Evolutionary conservation across 2,888 invertebrate genomes (phyloP).

Genomic region (Melikaiella ostensackeni): DNA sequence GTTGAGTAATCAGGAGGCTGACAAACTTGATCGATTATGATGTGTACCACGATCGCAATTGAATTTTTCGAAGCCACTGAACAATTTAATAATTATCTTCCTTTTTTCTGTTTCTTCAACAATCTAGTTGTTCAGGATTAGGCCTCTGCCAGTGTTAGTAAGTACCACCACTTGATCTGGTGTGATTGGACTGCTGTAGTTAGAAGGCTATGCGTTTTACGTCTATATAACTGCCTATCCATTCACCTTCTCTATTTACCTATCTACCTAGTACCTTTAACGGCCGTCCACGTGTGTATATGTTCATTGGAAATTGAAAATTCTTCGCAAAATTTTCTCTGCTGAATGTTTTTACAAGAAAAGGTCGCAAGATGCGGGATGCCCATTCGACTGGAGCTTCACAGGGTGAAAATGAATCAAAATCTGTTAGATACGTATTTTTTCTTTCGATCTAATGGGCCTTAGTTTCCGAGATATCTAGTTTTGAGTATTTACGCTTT

Average conservation of each 20-base stretch:
- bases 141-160: constrained; percentile 98
- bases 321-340: constrained; percentile 10
- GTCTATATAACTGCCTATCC: constrained; percentile 48
- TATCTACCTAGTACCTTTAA: constrained; percentile 6
- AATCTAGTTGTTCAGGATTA: constrained; percentile 98
- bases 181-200: constrained; percentile 78
- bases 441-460: no score
- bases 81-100: constrained; percentile 72
- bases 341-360: background rate
- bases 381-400: no score
- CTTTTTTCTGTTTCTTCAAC: constrained; percentile 79
- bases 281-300: background rate
- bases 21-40: constrained; percentile 50
- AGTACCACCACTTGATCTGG: constrained; percentile 84
- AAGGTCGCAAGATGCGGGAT: no score
- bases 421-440: no score
- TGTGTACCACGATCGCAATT: constrained; percentile 56
- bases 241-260: constrained; percentile 7
- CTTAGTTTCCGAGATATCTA: no score
- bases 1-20: constrained; percentile 49
- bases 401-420: no score
- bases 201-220: constrained; percentile 76
- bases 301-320: constrained; percentile 14
- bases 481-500: no score
- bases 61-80: constrained; percentile 54